Base-by-base conservation (phyloP, 2,888 invertebrate genomes). In the Synanthedon tipuliformis region DNA sequence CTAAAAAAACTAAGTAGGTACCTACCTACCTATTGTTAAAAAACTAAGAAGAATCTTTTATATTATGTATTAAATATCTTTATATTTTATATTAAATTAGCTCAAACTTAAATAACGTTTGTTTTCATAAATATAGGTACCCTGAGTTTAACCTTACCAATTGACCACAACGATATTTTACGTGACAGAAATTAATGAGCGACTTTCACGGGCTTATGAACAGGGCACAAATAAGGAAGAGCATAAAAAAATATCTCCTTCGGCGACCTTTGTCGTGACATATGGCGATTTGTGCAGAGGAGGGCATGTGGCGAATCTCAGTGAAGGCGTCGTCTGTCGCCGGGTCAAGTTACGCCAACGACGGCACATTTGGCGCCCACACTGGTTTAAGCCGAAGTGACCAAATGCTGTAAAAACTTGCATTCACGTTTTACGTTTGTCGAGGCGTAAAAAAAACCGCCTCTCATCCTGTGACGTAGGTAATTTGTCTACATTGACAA, bases 351-450 rank as follows among this genome's bases (percentile, higher is more conserved):
- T 85, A 73, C 85, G 68, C 62, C 66, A 63, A 68, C 69, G 59
- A 57, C 65, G 68, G 64, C 78, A 79, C 84, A 82, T 82, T 81
- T 81, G 81, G 80, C 70, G 71, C 68, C 77, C 83, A 79, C 75
- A 74, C 79, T 71, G 73, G 61, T 61, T 61, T 61, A 53, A 16
- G 12, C 8, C 59, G 61, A 60, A 61, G 60, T 63, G 65, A 65
- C 78, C 75, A 77, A 80, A 80, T 78, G 78, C 63, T 65, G 73
- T 71, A 78, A 79, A 80, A 80, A 75, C 58, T 59, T 60, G 61
- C 82, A 81, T 81, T 82, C 71, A 83, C 64, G 71, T 61, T 58
- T 62, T 53, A 53, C 51, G 61, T 50, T 61, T 66, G 70, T 52
- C 73, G 69, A 68, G 64, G 68, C 66, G 71, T 68, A 65, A 69